Evolutionary conservation across 2,888 invertebrate genomes (phyloP).

Genomic region (Trissonchulus latispiculum): DNA sequence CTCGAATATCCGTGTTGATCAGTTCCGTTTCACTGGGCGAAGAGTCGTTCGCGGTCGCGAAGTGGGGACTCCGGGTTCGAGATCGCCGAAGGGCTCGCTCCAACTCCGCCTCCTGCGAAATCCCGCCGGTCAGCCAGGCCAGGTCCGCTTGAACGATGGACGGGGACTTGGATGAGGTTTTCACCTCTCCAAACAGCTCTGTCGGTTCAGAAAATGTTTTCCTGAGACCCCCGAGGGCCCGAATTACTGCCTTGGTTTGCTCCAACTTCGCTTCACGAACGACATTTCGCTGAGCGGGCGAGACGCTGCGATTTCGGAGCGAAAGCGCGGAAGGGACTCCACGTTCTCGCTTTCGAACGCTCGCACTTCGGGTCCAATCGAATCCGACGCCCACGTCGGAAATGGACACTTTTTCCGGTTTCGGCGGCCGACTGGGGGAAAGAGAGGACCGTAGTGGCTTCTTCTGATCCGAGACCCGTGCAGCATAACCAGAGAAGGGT

Average conservation of each 20-base stretch:
- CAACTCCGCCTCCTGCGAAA: not conserved
- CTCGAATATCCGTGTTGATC: conserved; percentile 37
- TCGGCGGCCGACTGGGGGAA: too few relatives aligned
- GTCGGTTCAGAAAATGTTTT: conserved; percentile 22
- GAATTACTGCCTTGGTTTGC: not conserved
- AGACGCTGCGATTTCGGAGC: not conserved
- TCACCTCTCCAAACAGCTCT: not conserved
- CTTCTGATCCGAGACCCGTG: too few relatives aligned
- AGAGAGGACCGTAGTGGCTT: too few relatives aligned
- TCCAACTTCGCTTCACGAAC: not conserved
- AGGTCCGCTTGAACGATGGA: not conserved
- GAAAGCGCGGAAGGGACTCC: too few relatives aligned
- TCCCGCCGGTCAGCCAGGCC: not conserved
- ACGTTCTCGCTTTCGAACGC: too few relatives aligned
- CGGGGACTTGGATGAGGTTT: not conserved
- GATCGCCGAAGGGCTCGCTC: too few relatives aligned
- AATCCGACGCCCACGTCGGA: too few relatives aligned
- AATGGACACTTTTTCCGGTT: too few relatives aligned
- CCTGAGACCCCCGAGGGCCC: not conserved
- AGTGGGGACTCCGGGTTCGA: not conserved
- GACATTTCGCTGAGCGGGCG: not conserved
- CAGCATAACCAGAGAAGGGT: too few relatives aligned
- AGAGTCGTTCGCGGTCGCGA: not conserved
- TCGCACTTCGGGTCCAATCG: too few relatives aligned
- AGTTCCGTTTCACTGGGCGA: conserved; percentile 24